Evolutionary conservation across 2,113 vertebrate species (phyloP), one percentile per base, ranked within the genome.

Genomic region (Corythornis cristatus): DNA sequence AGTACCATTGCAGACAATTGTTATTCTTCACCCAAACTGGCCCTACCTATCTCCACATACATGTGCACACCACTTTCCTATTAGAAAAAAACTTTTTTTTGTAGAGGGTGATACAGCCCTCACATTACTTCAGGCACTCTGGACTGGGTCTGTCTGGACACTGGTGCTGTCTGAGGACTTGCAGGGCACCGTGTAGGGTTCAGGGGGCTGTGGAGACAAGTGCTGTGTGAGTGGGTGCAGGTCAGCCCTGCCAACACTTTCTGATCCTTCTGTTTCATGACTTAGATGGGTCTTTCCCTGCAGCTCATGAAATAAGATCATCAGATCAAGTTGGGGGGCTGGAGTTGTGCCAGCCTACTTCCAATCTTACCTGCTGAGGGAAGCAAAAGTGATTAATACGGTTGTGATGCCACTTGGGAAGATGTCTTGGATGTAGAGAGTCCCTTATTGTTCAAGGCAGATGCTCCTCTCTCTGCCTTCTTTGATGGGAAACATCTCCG

Each of bases 401-500:
- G 33, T 60, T 82, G 29, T 75, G 79, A 56, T 57, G 71, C 40
- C 6, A 4, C n/a, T 48, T 28, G 37, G 28, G 35, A 83, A 21
- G 28, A 51, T 2, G 0, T 4, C 19, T 81, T 66, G 29, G 25
- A 31, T 3, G 2, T 22, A 25, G 11, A 42, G 22, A 50, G 65
- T 50, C 14, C 21, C 11, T 46, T 57, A 7, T n/a, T 56, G 18
- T 29, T 82, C 8, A 7, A 84, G 33, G 54, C 31, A 77, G 60
- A 40, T 0, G 0, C 14, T 86, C 12, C 37, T 71, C 31, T 45
- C 15, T 82, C 13, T 82, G 25, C 1, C 0, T 60, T 6, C 40
- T 87, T 33, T 40, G 40, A 48, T 21, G 19, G 33, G 50, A 79
- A 83, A n/a, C 26, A 46, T 75, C 43, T 86, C 48, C 54, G 17